Evolutionary conservation across 2,797 vertebrate genomes (phyloP).

Genomic region (Meda fulgida): DNA sequence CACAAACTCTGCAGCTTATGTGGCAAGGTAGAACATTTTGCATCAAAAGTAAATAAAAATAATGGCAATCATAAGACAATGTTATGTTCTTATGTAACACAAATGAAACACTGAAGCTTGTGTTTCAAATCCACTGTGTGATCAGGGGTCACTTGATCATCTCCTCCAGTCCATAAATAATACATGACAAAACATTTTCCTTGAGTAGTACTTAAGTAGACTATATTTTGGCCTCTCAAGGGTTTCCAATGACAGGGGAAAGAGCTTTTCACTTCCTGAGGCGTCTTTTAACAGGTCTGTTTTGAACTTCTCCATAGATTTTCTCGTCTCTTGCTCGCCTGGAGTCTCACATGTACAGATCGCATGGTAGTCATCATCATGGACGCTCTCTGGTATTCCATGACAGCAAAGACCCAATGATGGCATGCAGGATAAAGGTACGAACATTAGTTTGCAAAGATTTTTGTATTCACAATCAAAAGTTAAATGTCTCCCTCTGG

Average conservation of each 20-base stretch:
- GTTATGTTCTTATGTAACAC: background rate
- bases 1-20: slow-evolving; percentile 68
- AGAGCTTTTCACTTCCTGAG: background rate
- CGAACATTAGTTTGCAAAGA: background rate
- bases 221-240: slow-evolving; percentile 6
- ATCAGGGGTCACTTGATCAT: background rate
- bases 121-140: background rate
- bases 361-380: slow-evolving; percentile 61
- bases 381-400: slow-evolving; percentile 48
- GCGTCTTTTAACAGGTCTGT: background rate
- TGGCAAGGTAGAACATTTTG: slow-evolving; percentile 66
- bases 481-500: slow-evolving; percentile 4
- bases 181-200: background rate
- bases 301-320: slow-evolving; percentile 46
- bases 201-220: background rate
- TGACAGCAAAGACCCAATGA: slow-evolving; percentile 40
- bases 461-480: background rate
- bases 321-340: slow-evolving; percentile 69
- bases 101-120: background rate
- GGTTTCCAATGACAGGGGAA: background rate
- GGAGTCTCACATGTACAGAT: slow-evolving; percentile 69
- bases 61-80: background rate
- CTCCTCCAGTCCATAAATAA: background rate
- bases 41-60: background rate
- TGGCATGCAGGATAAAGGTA: slow-evolving; percentile 69